Evolutionary conservation across 2,888 invertebrate species (phyloP).

Genomic region (Epinotia nisella): DNA sequence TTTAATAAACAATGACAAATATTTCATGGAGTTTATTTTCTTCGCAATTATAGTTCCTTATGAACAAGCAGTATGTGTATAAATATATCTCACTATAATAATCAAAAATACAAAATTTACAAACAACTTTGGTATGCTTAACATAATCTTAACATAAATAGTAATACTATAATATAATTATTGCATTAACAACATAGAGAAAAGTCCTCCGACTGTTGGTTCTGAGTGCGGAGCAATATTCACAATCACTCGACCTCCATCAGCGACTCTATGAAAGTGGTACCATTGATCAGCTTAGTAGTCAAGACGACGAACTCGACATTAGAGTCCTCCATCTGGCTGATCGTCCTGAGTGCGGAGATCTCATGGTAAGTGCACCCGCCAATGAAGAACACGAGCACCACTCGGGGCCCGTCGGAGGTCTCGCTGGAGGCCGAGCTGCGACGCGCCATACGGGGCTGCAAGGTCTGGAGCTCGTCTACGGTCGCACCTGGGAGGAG

Average conservation of each 20-base stretch:
- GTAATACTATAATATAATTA: slow-evolving; percentile 4
- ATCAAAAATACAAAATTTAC: slow-evolving; percentile 36
- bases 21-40: slow-evolving; percentile 60
- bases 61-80: slow-evolving; percentile 10
- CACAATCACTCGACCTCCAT: slow-evolving; percentile 81
- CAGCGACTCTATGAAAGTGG: slow-evolving; percentile 91
- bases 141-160: slow-evolving; percentile 15
- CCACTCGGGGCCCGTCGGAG: slow-evolving; percentile 88
- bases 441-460: slow-evolving; percentile 83
- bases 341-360: slow-evolving; percentile 89
- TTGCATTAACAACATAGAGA: too few species aligned
- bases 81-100: background rate
- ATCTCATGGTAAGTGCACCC: slow-evolving; percentile 98
- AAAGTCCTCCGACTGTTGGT: too few species aligned
- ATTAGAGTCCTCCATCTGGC: slow-evolving; percentile 91
- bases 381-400: slow-evolving; percentile 97
- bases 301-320: slow-evolving; percentile 96
- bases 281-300: slow-evolving; percentile 96
- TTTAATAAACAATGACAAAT: slow-evolving; percentile 72
- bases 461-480: slow-evolving; percentile 86
- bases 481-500: slow-evolving; percentile 92
- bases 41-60: slow-evolving; percentile 57
- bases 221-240: too few species aligned
- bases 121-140: slow-evolving; percentile 33
- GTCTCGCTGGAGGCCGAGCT: slow-evolving; percentile 85